Conservation (phyloP, 2,888 invertebrate species). For the Oeneis ivallda region DNA sequence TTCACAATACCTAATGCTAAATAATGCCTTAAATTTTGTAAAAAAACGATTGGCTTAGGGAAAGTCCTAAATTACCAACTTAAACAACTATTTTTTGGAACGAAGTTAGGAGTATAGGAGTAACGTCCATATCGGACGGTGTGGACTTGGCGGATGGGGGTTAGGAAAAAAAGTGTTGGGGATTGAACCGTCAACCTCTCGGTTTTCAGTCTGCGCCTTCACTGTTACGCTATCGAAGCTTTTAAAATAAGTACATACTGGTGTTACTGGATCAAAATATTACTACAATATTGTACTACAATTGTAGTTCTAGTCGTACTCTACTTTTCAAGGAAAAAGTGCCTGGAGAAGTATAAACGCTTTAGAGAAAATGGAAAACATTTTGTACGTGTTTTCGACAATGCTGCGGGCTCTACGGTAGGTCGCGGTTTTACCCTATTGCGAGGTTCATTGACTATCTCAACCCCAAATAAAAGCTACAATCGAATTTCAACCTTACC, state of each 20-base stretch:
- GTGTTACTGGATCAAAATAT: no score
- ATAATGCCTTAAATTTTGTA: neutral
- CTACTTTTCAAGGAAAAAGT: neutral
- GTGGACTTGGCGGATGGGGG: no score
- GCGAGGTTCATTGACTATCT: conserved; percentile 68
- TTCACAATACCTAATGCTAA: neutral
- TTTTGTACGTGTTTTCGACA: conserved; percentile 47
- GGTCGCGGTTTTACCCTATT: conserved; percentile 68
- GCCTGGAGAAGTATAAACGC: conserved; percentile 1
- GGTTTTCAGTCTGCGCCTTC: no score
- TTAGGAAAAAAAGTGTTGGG: no score
- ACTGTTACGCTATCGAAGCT: no score
- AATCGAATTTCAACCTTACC: conserved; percentile 46
- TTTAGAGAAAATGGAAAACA: conserved; percentile 23
- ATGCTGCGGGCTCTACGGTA: conserved; percentile 65
- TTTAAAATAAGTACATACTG: no score
- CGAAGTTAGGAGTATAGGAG: no score
- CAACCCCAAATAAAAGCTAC: conserved; percentile 49
- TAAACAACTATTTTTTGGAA: neutral
- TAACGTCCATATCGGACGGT: no score
- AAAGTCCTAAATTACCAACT: neutral
- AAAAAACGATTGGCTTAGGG: neutral
- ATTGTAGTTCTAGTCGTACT: neutral
- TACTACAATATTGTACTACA: no score
- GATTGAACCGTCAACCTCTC: no score